phyloP scores from a whole-genome alignment of 2,113 vertebrate genomes.

The Chlorodrepanis virens region DNA sequence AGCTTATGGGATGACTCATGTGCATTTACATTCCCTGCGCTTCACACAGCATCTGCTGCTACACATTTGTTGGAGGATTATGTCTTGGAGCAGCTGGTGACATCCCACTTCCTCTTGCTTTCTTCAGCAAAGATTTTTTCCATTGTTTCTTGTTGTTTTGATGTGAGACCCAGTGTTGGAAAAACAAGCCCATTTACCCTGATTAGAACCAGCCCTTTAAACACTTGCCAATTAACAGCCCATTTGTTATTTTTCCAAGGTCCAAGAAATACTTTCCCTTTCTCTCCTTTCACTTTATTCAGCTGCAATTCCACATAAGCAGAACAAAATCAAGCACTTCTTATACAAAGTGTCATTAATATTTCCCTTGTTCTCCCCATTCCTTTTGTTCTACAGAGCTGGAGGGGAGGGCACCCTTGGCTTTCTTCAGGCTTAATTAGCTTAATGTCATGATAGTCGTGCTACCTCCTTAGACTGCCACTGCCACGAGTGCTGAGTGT shows the following conservation, averaged over 20 bases:
- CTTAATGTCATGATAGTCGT: background rate
- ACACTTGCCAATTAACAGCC: slow-evolving; percentile 5
- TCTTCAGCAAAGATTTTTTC: slow-evolving; percentile 27
- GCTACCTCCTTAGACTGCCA: background rate
- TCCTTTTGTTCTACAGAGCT: background rate
- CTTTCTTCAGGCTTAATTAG: background rate
- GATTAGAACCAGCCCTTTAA: slow-evolving; percentile 35
- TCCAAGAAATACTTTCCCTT: background rate
- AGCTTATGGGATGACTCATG: background rate
- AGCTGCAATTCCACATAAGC: background rate
- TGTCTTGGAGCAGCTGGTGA: slow-evolving; percentile 55
- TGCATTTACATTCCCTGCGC: background rate
- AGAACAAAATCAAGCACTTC: background rate
- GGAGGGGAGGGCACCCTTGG: background rate
- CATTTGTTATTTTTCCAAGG: slow-evolving; percentile 6
- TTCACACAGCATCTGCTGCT: slow-evolving; percentile 34
- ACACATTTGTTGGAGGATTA: slow-evolving; percentile 31
- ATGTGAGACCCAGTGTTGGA: slow-evolving; percentile 48
- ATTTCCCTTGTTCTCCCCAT: background rate
- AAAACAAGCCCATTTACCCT: slow-evolving; percentile 54
- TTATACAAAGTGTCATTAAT: background rate
- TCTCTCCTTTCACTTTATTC: background rate
- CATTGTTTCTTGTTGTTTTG: slow-evolving; percentile 54
- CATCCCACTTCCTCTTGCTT: slow-evolving; percentile 46
- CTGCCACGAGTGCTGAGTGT: background rate